Conservation (phyloP, 2,888 invertebrate genomes). For the Cryptocheilus praepositus region DNA sequence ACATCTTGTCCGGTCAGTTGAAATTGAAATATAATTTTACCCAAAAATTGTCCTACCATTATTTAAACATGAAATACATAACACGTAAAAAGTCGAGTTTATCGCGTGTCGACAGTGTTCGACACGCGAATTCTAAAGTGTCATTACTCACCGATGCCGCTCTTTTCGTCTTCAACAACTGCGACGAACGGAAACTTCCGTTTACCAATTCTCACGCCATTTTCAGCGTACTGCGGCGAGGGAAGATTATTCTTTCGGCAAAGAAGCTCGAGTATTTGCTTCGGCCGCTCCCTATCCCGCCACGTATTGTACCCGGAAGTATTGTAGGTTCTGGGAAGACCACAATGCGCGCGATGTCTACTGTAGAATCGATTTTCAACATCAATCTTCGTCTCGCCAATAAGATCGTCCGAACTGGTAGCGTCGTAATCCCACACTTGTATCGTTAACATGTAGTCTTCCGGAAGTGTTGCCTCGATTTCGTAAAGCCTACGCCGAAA, state of each 20-base stretch:
- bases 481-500: constrained; percentile 81
- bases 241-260: constrained; percentile 82
- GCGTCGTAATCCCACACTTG: constrained; percentile 86
- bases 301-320: constrained; percentile 83
- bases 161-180: constrained; percentile 12
- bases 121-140: too few species aligned
- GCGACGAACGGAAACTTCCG: constrained; percentile 66
- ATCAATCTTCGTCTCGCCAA: constrained; percentile 90
- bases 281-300: constrained; percentile 85
- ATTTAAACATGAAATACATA: too few species aligned
- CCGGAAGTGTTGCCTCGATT: constrained; percentile 83
- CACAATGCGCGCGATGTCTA: constrained; percentile 86
- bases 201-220: constrained; percentile 77
- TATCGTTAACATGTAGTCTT: constrained; percentile 84
- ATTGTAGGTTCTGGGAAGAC: constrained; percentile 83
- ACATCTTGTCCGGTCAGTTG: too few species aligned
- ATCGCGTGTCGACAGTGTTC: too few species aligned
- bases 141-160: constrained; percentile 21
- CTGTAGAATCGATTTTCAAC: constrained; percentile 91
- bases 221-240: constrained; percentile 76
- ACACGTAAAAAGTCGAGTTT: too few species aligned
- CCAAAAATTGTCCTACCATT: too few species aligned
- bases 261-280: constrained; percentile 82
- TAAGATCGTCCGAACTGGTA: constrained; percentile 83
- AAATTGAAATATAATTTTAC: too few species aligned